Evolutionary conservation across 2,797 vertebrate species (phyloP), one percentile per base, ranked within the genome.

Genomic region (Geotrypetes seraphini): DNA sequence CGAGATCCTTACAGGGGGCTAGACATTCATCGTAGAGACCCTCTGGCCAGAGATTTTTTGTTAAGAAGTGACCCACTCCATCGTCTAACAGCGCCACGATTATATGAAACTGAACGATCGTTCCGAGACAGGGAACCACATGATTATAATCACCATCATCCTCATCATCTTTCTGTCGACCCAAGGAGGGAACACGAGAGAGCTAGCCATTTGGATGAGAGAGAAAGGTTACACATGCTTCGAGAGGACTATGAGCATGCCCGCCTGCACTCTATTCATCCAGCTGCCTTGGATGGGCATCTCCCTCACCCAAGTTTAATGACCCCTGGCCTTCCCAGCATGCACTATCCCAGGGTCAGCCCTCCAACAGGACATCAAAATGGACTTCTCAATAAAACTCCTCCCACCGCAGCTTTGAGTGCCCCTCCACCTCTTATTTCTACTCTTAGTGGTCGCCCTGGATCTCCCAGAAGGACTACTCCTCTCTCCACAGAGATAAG

Each of bases 341-440:
- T 96, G 91, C 92, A 97, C 83, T 97, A 92, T 62, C 87, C 94
- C 27, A 63, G 93, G 7, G 86, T 97, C 50, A 96, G 91, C 32
- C 92, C 93, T 13, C 78, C 94, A 0, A 71, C 88, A 0, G 87
- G 79, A 23, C 91, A 92, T 64, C 92, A 92, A 58, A 96, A 93
- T 4, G 87, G 90, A 33, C 73, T 95, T 33, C 84, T 97, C 43
- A 94, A 92, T 61, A 97, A 97, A 84, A 87, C 87, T 1, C 90
- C 90, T 1, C 91, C 93, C 31, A 90, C 92, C 0, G 91, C 91
- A 3, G 92, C 93, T 10, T 80, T 97, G 43, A 97, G 94, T 13
- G 94, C 92, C 8, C 94, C 94, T 2, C 93, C 94, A 1, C 94
- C 94, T 1, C 90, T 97, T 35, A 96, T 97, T 59, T 88, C 94